Base-by-base conservation (phyloP, 2,888 invertebrate species). In the Halictus ligatus region DNA sequence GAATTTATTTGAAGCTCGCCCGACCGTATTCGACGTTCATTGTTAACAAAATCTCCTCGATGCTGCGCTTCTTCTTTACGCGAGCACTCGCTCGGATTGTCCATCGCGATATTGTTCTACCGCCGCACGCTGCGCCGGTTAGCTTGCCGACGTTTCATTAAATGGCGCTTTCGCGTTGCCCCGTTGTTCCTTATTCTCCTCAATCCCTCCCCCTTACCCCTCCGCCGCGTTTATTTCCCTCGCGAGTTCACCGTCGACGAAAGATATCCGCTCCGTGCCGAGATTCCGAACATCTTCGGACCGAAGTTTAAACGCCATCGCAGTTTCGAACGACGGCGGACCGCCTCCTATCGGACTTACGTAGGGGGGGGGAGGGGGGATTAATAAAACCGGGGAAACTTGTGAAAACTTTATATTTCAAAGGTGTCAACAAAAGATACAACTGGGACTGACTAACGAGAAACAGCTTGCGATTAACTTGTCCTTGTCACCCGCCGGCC, bases 331-430 rank as follows among this genome's bases (percentile, higher is more conserved):
- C 80, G 69, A 10, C 35, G 35, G 71, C 80, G 54, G 35, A 60
- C 60, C 67, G 71, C 67, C 18, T 58, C 25, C 73, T 72, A 7
- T 67, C 58, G 77, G 74, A 58, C 25, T 71, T 75, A 15, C 15
- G 21, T 10, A 3, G 29, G 13, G n/a, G 1, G 8, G 29, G 29
- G 40, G 76, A 72, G 25, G 21, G 46, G 67, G 54, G 67, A 29
- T 85, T 79, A 76, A 85, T 73, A 60, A 43, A 80, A n/a, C 58
- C n/a, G 74, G 25, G 29, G 48, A 80, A 89, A 86, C 75, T 89
- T 67, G 84, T 80, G 89, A 75, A 78, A 89, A 90, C 84, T 89
- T 84, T 89, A 84, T 89, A 84, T 90, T 89, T 89, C 80, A 78
- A 64, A 81, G 80, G 83, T 75, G 89, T 84, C 84, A 86, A 89